Conservation (phyloP, 1,140 invertebrate genomes). For the Aphaenogaster rudis region DNA sequence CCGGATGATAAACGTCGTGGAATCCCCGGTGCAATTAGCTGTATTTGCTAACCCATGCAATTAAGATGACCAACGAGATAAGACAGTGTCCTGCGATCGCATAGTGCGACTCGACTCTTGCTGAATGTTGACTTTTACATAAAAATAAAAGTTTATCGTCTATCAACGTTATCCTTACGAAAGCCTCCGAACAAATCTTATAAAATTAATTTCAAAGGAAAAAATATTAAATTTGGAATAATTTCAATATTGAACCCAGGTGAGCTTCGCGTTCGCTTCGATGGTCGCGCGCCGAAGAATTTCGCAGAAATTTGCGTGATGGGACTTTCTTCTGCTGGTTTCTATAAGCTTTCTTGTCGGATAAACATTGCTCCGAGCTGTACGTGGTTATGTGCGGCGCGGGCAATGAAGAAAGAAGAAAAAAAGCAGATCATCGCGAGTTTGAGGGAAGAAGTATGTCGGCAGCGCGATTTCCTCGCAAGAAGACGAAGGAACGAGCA, state of each 20-base stretch:
- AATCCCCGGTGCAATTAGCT: conserved; percentile 19
- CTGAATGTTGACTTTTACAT: not conserved
- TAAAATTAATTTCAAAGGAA: not conserved
- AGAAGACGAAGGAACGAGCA: conserved; percentile 43
- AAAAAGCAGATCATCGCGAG: conserved; percentile 39
- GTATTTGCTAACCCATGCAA: conserved; percentile 17
- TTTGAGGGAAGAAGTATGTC: conserved; percentile 52
- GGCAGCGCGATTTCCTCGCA: conserved; percentile 40
- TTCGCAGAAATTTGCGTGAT: conserved; percentile 15
- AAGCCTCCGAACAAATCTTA: not conserved
- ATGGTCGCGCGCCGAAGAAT: not conserved
- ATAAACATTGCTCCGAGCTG: conserved; percentile 23
- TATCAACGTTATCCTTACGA: not conserved
- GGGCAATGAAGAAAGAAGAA: conserved; percentile 1
- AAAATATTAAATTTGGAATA: not conserved
- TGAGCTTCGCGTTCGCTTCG: not conserved
- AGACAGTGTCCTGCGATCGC: not conserved
- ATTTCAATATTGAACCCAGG: not conserved
- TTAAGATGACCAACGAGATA: conserved; percentile 26
- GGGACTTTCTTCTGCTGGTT: conserved; percentile 2
- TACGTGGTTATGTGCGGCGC: conserved; percentile 11
- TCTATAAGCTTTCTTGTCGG: conserved; percentile 28
- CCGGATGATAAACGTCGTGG: not conserved
- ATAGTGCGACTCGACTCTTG: not conserved
- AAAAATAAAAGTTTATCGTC: not conserved